Conservation (phyloP, 2,797 vertebrate species). For the Typhlichthys eigenmanni region DNA sequence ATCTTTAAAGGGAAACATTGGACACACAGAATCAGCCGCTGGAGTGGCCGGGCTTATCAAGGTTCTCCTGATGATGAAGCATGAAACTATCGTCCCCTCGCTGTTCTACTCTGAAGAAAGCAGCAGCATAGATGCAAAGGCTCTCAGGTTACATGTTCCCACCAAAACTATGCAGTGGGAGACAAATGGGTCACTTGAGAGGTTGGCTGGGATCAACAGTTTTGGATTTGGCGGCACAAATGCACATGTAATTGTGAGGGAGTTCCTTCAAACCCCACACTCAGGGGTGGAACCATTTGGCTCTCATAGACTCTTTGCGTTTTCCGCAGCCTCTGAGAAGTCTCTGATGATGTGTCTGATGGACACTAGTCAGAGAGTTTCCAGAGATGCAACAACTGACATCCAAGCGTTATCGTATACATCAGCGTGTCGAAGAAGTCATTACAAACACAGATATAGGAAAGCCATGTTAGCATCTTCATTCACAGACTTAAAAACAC, state of each 20-base stretch:
- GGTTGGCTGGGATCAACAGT: constrained; percentile 84
- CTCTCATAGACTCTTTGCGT: constrained; percentile 70
- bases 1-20: constrained; percentile 90
- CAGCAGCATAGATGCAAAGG: constrained; percentile 75
- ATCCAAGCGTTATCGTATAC: constrained; percentile 81
- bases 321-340: constrained; percentile 81
- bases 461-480: constrained; percentile 78
- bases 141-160: constrained; percentile 76
- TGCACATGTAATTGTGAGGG: constrained; percentile 81
- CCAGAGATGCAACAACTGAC: constrained; percentile 47
- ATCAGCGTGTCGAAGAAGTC: constrained; percentile 85
- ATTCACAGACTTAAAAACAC: constrained; percentile 72
- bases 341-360: constrained; percentile 71
- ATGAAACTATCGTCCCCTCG: constrained; percentile 83
- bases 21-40: constrained; percentile 88
- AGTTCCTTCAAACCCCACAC: constrained; percentile 58
- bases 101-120: constrained; percentile 79
- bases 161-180: constrained; percentile 77
- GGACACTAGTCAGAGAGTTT: constrained; percentile 72
- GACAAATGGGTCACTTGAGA: constrained; percentile 60
- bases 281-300: constrained; percentile 41
- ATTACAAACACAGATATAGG: constrained; percentile 78
- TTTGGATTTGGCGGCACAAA: constrained; percentile 93
- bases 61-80: constrained; percentile 89
- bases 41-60: constrained; percentile 88